Conservation (phyloP, 2,113 vertebrate genomes). For the Sarotherodon lohbergeri region DNA sequence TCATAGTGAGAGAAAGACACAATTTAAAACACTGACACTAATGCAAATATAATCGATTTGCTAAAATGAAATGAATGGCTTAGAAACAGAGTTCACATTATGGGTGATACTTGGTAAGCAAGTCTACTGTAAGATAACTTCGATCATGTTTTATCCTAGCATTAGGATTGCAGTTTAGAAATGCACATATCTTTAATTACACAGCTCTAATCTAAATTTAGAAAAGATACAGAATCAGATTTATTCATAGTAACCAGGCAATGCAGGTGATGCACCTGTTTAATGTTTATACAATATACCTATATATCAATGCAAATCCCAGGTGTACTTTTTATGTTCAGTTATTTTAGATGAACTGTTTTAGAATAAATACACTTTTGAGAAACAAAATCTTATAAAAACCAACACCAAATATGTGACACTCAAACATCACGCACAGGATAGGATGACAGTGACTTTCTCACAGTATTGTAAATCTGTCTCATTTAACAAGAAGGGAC, state of each 20-base stretch:
- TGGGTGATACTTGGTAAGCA: not conserved
- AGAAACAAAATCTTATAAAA: not conserved
- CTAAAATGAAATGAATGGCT: not conserved
- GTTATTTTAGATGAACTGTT: not conserved
- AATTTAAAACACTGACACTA: not conserved
- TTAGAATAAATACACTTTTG: not conserved
- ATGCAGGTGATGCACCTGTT: not conserved
- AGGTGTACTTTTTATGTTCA: not conserved
- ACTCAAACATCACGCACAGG: not conserved
- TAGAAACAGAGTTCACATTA: not conserved
- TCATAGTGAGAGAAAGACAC: not conserved
- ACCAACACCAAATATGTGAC: not conserved
- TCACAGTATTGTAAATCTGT: not conserved
- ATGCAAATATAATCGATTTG: not conserved
- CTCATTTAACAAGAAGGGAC: not conserved
- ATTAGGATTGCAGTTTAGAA: not conserved
- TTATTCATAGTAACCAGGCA: not conserved
- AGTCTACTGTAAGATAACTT: not conserved
- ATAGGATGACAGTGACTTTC: not conserved
- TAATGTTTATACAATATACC: not conserved
- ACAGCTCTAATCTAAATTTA: not conserved
- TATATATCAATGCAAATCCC: not conserved
- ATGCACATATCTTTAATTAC: not conserved
- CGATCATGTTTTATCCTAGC: not conserved
- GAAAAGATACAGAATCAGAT: not conserved